These are phyloP conservation scores for Sesamia nonagrioides DNA, from an alignment of 1,140 invertebrate genomes.

Conservation along the genomic window DNA sequence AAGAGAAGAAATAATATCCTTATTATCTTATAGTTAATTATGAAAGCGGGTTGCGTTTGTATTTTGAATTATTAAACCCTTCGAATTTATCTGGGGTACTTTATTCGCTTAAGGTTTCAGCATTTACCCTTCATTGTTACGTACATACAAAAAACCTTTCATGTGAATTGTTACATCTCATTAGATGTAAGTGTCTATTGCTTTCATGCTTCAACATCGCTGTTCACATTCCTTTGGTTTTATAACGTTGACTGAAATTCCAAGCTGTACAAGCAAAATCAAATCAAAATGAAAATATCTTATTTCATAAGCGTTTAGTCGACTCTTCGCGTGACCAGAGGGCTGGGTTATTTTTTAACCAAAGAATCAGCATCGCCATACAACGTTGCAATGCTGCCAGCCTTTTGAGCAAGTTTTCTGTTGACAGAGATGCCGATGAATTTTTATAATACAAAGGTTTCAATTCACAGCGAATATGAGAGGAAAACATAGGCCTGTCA, in stretches of 20 bases:
- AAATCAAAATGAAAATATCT: too few species aligned
- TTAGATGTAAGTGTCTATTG: neutral
- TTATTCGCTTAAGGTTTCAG: constrained; percentile 1
- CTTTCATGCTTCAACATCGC: neutral
- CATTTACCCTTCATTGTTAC: neutral
- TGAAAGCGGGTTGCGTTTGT: neutral
- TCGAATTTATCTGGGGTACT: neutral
- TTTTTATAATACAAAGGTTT: too few species aligned
- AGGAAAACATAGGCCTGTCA: too few species aligned
- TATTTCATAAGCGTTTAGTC: too few species aligned
- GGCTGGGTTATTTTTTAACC: too few species aligned
- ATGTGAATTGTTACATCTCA: constrained; percentile 6
- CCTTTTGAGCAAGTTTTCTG: too few species aligned
- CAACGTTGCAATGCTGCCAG: too few species aligned
- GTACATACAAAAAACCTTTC: constrained; percentile 15
- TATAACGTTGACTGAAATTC: neutral
- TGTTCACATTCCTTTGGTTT: neutral
- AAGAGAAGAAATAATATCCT: constrained; percentile 1
- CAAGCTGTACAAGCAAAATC: neutral
- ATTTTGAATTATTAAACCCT: constrained; percentile 1
- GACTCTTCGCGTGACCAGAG: too few species aligned
- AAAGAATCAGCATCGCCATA: too few species aligned
- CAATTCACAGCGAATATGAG: too few species aligned
- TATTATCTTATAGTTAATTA: neutral
- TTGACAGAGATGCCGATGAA: too few species aligned